Conservation (phyloP, 2,888 invertebrate genomes). For the Spicauda simplicius region DNA sequence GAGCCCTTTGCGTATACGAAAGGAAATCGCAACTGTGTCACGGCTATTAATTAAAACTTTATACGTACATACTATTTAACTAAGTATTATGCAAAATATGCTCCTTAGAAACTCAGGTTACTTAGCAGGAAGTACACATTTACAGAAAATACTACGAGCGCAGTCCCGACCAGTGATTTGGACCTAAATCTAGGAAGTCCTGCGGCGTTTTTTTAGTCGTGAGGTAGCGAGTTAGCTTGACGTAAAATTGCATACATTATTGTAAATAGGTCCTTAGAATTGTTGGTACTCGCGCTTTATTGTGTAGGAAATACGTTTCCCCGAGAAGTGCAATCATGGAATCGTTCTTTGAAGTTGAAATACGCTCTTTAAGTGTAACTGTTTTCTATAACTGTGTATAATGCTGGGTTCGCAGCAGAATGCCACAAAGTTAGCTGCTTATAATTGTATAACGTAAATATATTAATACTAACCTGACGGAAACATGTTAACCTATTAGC, state of each 20-base stretch:
- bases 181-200: constrained; percentile 26
- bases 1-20: no score
- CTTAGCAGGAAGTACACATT: constrained; percentile 1
- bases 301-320: constrained; percentile 32
- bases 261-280: constrained; percentile 36
- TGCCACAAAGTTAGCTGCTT: not conserved
- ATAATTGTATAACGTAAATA: not conserved
- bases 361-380: constrained; percentile 20
- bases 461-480: no score
- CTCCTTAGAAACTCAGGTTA: not conserved
- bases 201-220: constrained; percentile 33
- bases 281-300: constrained; percentile 35
- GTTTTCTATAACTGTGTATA: constrained; percentile 3
- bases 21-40: no score
- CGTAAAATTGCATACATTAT: constrained; percentile 37
- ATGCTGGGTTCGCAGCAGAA: not conserved
- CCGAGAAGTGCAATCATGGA: constrained; percentile 28
- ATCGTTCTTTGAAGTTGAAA: constrained; percentile 19
- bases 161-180: constrained; percentile 7
- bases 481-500: no score
- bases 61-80: no score
- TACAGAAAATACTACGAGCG: constrained; percentile 5
- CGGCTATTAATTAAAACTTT: no score
- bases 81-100: not conserved
- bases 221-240: constrained; percentile 30